Percentiles rank a stretch among this genome's conserved stretches.
Evolutionary conservation across 1,140 invertebrate species (phyloP).

Genomic region (Cylas formicarius): DNA sequence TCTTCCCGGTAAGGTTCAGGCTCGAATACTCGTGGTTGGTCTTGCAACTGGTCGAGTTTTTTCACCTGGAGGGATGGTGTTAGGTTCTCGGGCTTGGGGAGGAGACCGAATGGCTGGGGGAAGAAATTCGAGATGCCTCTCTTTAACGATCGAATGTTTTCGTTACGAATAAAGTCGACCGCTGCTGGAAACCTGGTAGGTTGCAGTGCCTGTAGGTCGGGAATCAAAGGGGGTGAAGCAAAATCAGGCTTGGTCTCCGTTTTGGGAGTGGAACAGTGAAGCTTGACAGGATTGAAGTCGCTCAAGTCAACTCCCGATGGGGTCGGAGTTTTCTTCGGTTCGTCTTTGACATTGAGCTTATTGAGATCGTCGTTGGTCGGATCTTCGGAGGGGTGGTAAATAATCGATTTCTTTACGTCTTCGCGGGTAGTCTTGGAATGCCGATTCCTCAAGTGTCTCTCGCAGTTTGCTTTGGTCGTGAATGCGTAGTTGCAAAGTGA

Average conservation of each 20-base stretch:
- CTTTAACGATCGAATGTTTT: slow-evolving; percentile 22
- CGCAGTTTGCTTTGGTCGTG: slow-evolving; percentile 90
- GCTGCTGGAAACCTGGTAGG: slow-evolving; percentile 21
- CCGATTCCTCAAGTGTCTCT: slow-evolving; percentile 81
- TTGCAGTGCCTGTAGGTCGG: slow-evolving; percentile 22
- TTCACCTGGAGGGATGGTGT: slow-evolving; percentile 53
- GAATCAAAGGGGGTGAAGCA: slow-evolving; percentile 18
- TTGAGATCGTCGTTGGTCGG: slow-evolving; percentile 64
- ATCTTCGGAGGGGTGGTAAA: slow-evolving; percentile 79
- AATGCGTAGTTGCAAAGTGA: slow-evolving; percentile 90
- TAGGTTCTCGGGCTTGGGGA: slow-evolving; percentile 12
- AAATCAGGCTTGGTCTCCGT: slow-evolving; percentile 18
- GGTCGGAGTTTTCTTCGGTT: slow-evolving; percentile 43
- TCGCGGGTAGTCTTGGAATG: slow-evolving; percentile 78
- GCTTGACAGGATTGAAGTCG: slow-evolving; percentile 29
- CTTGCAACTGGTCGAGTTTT: slow-evolving; percentile 52
- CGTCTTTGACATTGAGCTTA: slow-evolving; percentile 46
- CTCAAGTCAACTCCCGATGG: slow-evolving; percentile 22
- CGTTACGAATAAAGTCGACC: slow-evolving; percentile 23
- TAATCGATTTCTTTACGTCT: slow-evolving; percentile 77
- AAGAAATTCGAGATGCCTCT: slow-evolving; percentile 24
- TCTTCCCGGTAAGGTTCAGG: slow-evolving; percentile 40
- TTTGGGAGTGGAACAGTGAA: slow-evolving; percentile 34
- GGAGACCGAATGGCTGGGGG: slow-evolving; percentile 20
- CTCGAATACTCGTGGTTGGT: slow-evolving; percentile 42